A percentile compares a stretch with the other conserved stretches of the same genome.
Evolutionary conservation across 2,888 invertebrate genomes (phyloP).

Genomic region (Hydroisotoma schaefferi): DNA sequence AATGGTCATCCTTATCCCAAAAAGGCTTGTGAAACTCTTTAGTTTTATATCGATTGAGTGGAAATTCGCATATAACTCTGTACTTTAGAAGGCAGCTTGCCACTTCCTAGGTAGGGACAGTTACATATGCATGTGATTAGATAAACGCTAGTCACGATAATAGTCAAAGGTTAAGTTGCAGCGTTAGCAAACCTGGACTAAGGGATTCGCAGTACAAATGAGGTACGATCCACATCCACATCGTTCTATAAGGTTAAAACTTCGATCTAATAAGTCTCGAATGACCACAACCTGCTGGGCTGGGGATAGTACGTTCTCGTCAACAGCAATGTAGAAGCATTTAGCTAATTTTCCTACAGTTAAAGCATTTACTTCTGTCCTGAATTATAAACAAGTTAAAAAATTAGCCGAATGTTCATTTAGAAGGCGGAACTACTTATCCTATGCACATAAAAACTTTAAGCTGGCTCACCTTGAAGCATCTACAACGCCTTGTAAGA

Average conservation of each 20-base stretch:
- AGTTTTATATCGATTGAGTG: slow-evolving; percentile 6
- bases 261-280: neutral
- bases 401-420: too few relatives aligned
- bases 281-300: neutral
- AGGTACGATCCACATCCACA: neutral
- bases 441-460: too few relatives aligned
- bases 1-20: slow-evolving; percentile 9
- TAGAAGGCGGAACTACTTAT: too few relatives aligned
- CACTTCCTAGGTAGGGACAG: slow-evolving; percentile 3
- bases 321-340: slow-evolving; percentile 2
- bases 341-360: neutral
- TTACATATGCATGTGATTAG: neutral
- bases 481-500: neutral
- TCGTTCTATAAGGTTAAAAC: neutral
- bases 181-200: neutral
- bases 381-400: too few relatives aligned
- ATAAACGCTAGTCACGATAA: neutral
- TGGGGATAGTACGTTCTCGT: neutral
- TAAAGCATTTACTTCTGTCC: neutral
- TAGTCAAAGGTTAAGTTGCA: neutral
- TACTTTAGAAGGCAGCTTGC: slow-evolving; percentile 3
- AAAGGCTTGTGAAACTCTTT: neutral
- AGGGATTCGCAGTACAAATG: slow-evolving; percentile 1
- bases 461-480: neutral
- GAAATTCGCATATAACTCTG: neutral